Conservation (phyloP, 1,140 invertebrate species). For the Andricus grossulariae region DNA sequence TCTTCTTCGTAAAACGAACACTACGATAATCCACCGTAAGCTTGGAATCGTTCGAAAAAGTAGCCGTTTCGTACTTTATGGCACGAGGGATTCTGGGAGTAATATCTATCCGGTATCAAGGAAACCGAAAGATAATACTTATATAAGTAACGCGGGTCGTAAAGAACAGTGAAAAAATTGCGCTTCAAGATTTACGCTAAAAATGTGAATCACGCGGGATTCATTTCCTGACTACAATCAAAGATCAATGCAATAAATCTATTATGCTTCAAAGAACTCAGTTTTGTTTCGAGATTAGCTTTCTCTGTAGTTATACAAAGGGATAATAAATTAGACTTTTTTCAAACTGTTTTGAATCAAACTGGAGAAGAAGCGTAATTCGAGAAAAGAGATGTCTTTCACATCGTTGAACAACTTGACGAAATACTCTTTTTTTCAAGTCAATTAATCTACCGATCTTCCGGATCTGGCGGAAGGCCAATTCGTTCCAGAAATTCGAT, state of each 20-base stretch:
- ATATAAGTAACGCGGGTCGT: not conserved
- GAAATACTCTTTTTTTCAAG: constrained; percentile 52
- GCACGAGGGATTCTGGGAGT: not conserved
- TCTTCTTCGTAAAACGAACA: not conserved
- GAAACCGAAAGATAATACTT: not conserved
- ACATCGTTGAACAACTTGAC: constrained; percentile 24
- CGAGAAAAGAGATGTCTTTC: not conserved
- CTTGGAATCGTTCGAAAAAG: not conserved
- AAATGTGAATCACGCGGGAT: too few species aligned
- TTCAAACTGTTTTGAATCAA: too few species aligned
- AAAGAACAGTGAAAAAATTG: too few species aligned
- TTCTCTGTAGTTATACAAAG: too few species aligned
- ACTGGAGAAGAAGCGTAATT: not conserved
- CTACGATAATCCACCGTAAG: not conserved
- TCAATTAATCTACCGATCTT: constrained; percentile 64
- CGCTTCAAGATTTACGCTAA: too few species aligned
- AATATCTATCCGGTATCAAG: not conserved
- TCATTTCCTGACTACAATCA: too few species aligned
- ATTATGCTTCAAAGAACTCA: too few species aligned
- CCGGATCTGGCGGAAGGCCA: constrained; percentile 53
- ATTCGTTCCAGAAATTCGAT: constrained; percentile 50
- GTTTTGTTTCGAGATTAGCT: too few species aligned
- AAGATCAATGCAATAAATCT: too few species aligned
- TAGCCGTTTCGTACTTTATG: not conserved
- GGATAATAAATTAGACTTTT: too few species aligned